A percentile compares a stretch with the other conserved stretches of the same genome.
phyloP scores from a whole-genome alignment of 2,113 vertebrate species.

The Paracanthobrama guichenoti region DNA sequence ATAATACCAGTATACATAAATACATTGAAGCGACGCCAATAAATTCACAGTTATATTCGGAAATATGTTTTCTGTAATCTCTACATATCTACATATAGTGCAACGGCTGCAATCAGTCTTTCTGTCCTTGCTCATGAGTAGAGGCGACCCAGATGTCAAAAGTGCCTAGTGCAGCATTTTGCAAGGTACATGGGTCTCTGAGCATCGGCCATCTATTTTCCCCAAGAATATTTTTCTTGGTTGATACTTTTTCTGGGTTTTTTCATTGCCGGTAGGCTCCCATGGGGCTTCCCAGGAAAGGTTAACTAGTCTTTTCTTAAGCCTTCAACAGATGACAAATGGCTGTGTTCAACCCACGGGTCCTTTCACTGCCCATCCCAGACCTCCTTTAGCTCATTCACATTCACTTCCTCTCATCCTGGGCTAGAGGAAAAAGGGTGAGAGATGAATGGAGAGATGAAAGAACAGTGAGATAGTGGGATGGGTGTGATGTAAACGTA shows the following conservation, averaged over 20 bases:
- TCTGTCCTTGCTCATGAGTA: constrained; percentile 42
- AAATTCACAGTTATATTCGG: constrained; percentile 3
- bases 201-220: constrained; percentile 52
- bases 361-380: constrained; percentile 41
- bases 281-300: constrained; percentile 57
- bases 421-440: neutral
- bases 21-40: neutral
- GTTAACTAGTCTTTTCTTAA: constrained; percentile 67
- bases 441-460: constrained; percentile 24
- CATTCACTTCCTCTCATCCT: constrained; percentile 20
- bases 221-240: constrained; percentile 53
- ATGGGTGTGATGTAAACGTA: constrained; percentile 12
- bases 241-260: constrained; percentile 46
- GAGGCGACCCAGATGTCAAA: constrained; percentile 60
- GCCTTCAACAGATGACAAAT: constrained; percentile 64
- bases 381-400: constrained; percentile 47
- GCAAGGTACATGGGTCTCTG: constrained; percentile 45
- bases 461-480: constrained; percentile 43
- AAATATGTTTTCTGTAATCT: constrained; percentile 20
- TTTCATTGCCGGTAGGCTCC: constrained; percentile 47
- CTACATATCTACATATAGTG: constrained; percentile 27
- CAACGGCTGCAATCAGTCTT: constrained; percentile 30
- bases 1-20: neutral
- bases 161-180: constrained; percentile 55
- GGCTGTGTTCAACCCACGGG: constrained; percentile 49